phyloP scores from a whole-genome alignment of 2,888 invertebrate species.

The Tipula lateralis region DNA sequence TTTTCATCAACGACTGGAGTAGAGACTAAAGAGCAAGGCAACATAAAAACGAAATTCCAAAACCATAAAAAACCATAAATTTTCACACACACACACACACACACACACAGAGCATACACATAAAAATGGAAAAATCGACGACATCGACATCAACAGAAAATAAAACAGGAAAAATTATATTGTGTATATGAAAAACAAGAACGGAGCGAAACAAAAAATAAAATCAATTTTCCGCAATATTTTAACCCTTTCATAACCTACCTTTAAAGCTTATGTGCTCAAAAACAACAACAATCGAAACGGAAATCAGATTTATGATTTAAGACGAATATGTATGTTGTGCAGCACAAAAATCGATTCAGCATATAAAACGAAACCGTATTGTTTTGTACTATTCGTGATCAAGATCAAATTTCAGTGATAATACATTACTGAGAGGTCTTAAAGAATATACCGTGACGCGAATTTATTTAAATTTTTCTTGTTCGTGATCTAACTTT shows the following conservation, averaged over 20 bases:
- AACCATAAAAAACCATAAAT: conserved; percentile 4
- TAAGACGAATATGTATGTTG: conserved; percentile 13
- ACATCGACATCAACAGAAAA: conserved; percentile 13
- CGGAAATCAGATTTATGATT: conserved; percentile 13
- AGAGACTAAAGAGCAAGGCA: background rate
- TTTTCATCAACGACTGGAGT: background rate
- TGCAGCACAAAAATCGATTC: background rate
- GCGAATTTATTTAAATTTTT: background rate
- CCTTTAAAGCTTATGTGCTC: conserved; percentile 19
- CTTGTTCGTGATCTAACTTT: background rate
- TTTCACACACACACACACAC: conserved; percentile 14
- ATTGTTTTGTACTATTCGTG: conserved; percentile 26
- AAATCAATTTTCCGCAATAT: conserved; percentile 28
- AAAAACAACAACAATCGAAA: background rate
- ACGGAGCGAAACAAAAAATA: background rate
- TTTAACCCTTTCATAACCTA: conserved; percentile 24
- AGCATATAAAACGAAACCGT: background rate
- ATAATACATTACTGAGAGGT: conserved; percentile 12
- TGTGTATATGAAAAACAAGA: background rate
- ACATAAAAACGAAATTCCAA: background rate
- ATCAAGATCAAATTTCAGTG: conserved; percentile 27
- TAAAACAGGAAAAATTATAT: background rate
- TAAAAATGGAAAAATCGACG: conserved; percentile 25
- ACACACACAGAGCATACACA: background rate
- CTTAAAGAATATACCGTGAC: conserved; percentile 2